phyloP scores from a whole-genome alignment of 2,888 invertebrate genomes.

The Pasiphila rectangulata region DNA sequence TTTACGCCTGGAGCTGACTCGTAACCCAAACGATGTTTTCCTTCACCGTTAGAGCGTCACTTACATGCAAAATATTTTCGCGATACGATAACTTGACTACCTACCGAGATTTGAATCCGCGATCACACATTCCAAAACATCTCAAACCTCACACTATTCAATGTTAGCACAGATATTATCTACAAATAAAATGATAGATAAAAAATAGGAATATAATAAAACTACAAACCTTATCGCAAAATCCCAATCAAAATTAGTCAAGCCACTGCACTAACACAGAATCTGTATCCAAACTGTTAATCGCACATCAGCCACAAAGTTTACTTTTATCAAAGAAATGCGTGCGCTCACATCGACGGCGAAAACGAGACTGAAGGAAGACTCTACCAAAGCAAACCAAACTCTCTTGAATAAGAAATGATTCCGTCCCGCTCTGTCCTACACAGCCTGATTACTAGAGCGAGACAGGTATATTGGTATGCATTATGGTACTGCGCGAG shows the following conservation, averaged over 20 bases:
- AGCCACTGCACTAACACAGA: constrained; percentile 15
- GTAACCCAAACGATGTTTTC: too few relatives aligned
- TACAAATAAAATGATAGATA: constrained; percentile 6
- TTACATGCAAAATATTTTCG: too few relatives aligned
- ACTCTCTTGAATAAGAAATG: constrained; percentile 55
- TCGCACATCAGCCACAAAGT: constrained; percentile 23
- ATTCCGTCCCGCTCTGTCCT: constrained; percentile 41
- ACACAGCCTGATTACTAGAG: constrained; percentile 30
- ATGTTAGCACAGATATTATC: too few relatives aligned
- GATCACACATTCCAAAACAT: too few relatives aligned
- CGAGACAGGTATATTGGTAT: constrained; percentile 65
- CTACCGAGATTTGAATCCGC: too few relatives aligned
- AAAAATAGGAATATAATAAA: constrained; percentile 20
- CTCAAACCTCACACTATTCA: too few relatives aligned
- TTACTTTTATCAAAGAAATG: constrained; percentile 4
- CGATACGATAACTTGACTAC: too few relatives aligned
- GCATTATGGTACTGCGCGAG: constrained; percentile 65
- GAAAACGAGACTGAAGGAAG: constrained; percentile 49
- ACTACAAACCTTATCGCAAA: constrained; percentile 27
- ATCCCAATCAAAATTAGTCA: constrained; percentile 21
- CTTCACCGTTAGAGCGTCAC: too few relatives aligned
- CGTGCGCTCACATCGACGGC: constrained; percentile 27
- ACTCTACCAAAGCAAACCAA: too few relatives aligned
- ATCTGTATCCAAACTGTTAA: constrained; percentile 3
- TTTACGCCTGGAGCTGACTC: too few relatives aligned